phyloP scores from a whole-genome alignment of 1,140 invertebrate species.

The Drosophila teissieri region DNA sequence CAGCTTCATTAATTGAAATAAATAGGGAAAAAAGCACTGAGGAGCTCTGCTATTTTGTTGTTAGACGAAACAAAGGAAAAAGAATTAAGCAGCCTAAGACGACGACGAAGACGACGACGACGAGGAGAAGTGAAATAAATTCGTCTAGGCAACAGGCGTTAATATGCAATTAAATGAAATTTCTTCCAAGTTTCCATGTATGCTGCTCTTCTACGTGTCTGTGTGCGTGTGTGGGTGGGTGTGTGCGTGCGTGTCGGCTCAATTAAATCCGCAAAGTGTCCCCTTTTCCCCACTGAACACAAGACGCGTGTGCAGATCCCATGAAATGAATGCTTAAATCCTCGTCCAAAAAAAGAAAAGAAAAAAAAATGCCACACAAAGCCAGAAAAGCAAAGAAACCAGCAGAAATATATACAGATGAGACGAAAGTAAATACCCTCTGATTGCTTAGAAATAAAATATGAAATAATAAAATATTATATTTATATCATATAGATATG shows the following conservation, averaged over 20 bases:
- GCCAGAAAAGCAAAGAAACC: conserved; percentile 20
- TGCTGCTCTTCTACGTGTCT: background rate
- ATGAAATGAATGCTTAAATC: conserved; percentile 59
- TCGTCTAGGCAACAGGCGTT: conserved; percentile 54
- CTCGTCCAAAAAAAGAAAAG: conserved; percentile 11
- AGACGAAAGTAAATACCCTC: conserved; percentile 12
- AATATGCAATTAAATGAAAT: conserved; percentile 64
- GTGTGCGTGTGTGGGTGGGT: conserved; percentile 21
- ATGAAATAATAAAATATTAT: background rate
- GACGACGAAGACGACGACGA: conserved; percentile 3
- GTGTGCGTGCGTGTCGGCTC: conserved; percentile 56
- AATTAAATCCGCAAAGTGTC: conserved; percentile 62
- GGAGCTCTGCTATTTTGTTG: background rate
- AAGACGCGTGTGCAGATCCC: conserved; percentile 56
- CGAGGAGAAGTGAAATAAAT: conserved; percentile 29
- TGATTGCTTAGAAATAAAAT: background rate
- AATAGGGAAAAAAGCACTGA: conserved; percentile 33
- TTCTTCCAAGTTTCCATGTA: conserved; percentile 28
- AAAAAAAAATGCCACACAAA: conserved; percentile 27
- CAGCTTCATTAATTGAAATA: conserved; percentile 63
- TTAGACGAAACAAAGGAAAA: background rate
- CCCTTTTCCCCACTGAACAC: conserved; percentile 17
- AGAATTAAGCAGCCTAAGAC: conserved; percentile 7
- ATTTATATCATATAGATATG: too few relatives aligned
- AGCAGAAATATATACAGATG: background rate